Base-by-base conservation (phyloP, 2,888 invertebrate genomes). In the Myopa testacea region DNA sequence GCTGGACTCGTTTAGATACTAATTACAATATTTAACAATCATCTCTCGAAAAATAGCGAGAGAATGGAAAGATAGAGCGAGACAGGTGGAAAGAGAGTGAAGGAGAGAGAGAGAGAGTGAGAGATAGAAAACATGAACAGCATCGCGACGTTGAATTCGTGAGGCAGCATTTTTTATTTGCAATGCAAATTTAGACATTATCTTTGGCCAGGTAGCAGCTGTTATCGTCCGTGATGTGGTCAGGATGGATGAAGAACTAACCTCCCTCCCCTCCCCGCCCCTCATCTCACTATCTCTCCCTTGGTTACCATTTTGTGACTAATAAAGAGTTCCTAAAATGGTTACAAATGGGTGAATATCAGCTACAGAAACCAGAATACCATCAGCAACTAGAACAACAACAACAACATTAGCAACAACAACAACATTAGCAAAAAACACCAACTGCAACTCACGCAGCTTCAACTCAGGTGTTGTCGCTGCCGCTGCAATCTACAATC, bases 261-360 rank as follows among this genome's bases (percentile, higher is more conserved):
- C 58, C 14, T n/a, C 58, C 16, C 58, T 16, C 12, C 58, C 19
- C 16, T 5, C 37, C 34, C 71, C 16, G n/a, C 26, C 58, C 52
- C 63, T 63, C 26, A 19, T 65, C n/a, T 34, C 50, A 50, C 74
- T 37, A 14, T 34, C 12, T 63, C 70, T 55, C 12, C 4, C 5
- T 58, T n/a, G 26, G 26, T 26, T 26, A 26, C 58, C n/a, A 58
- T 58, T 58, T 75, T 75, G 65, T 75, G 73, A 78, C 83, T 84
- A 85, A 84, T 84, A 83, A 82, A 84, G 84, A 84, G 45, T 82
- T 52, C 68, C 50, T 62, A 50, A 78, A 75, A 69, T 72, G 78
- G 55, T 40, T 34, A 14, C 6, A 77, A 72, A 63, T 70, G 52
- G 62, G 76, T 38, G 70, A 63, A 58, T 58, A 40, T 58, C 45